Percentiles rank a stretch among this genome's conserved stretches.
phyloP scores from a whole-genome alignment of 2,797 vertebrate species.

The Sylvilagus floridanus region DNA sequence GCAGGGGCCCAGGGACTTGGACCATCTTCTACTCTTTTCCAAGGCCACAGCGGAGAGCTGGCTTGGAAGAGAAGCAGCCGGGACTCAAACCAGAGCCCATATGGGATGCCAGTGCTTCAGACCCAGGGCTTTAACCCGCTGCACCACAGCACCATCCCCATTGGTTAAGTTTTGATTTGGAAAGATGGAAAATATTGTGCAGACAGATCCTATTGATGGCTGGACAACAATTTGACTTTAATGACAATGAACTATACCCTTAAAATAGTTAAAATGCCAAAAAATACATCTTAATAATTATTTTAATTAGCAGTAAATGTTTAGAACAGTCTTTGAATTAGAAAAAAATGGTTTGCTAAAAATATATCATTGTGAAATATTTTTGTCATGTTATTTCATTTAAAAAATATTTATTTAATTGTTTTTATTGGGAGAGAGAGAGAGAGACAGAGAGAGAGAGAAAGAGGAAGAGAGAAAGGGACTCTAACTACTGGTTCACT shows the following conservation, averaged over 20 bases:
- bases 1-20: no score
- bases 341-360: background rate
- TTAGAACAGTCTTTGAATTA: background rate
- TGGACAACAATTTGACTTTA: background rate
- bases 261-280: background rate
- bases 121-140: no score
- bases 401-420: no score
- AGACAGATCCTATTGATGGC: background rate
- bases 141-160: no score
- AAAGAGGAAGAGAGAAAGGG: fast-evolving
- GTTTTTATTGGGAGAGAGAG: no score
- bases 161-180: background rate
- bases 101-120: no score
- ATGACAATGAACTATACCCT: background rate
- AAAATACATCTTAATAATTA: background rate
- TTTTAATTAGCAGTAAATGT: background rate
- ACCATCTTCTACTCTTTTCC: no score
- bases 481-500: no score
- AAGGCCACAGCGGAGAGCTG: background rate
- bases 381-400: no score
- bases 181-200: background rate
- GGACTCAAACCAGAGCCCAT: no score
- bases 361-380: background rate
- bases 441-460: fast-evolving
- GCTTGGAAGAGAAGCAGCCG: no score